Conservation (phyloP, 2,113 vertebrate genomes). For the Machaerirhynchus nigripectus region DNA sequence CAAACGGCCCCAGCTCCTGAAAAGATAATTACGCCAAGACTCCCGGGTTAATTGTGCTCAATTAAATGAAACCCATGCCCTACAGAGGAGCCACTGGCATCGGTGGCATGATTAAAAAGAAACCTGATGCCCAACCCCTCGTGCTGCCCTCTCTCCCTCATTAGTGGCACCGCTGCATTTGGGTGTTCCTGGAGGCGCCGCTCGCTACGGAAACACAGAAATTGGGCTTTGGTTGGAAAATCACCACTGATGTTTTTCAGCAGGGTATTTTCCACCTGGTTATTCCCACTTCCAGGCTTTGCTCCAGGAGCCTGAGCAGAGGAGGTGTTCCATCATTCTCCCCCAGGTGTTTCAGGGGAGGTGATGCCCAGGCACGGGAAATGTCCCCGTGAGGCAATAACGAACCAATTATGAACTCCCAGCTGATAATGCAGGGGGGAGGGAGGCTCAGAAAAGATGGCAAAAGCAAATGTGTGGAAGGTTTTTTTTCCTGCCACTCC, state of each 20-base stretch:
- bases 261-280: background rate
- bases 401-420: background rate
- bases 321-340: background rate
- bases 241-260: background rate
- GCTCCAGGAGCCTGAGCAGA: background rate
- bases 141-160: background rate
- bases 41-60: background rate
- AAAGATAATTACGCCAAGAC: background rate
- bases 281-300: background rate
- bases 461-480: conserved; percentile 1
- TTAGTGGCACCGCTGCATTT: background rate
- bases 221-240: background rate
- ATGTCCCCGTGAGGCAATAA: background rate
- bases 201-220: background rate
- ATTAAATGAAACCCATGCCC: background rate
- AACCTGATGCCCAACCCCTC: background rate
- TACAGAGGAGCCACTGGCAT: background rate
- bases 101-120: background rate
- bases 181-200: background rate
- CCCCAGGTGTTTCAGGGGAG: background rate
- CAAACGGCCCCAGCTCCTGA: background rate
- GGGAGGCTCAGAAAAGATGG: background rate
- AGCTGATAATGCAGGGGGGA: background rate
- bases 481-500: background rate
- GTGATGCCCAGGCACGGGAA: background rate